These are phyloP conservation scores for Thaumetopoea pityocampa DNA, from an alignment of 1,140 invertebrate genomes.

Conservation along the genomic window DNA sequence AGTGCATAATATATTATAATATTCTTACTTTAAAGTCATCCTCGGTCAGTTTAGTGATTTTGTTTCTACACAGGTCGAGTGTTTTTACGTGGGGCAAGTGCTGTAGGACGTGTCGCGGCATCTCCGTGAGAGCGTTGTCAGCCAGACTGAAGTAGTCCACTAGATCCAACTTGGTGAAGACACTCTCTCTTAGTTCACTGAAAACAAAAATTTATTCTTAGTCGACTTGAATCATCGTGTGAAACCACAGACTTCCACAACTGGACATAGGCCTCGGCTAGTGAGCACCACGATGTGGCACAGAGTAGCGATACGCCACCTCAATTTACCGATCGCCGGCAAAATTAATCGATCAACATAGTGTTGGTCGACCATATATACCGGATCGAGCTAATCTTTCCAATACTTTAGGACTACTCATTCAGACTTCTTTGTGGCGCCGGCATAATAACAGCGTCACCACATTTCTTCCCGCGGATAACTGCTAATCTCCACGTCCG, in stretches of 20 bases:
- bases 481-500: too few species aligned
- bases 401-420: too few species aligned
- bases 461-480: too few species aligned
- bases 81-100: constrained; percentile 84
- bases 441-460: too few species aligned
- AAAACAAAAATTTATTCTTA: constrained; percentile 19
- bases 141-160: constrained; percentile 84
- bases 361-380: too few species aligned
- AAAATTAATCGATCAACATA: too few species aligned
- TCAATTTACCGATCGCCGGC: too few species aligned
- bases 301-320: too few species aligned
- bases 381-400: too few species aligned
- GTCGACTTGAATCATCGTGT: background rate
- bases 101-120: constrained; percentile 82
- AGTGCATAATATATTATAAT: background rate
- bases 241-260: background rate
- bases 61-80: constrained; percentile 83
- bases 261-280: background rate
- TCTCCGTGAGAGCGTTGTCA: constrained; percentile 82
- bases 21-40: constrained; percentile 57
- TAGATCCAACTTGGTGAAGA: constrained; percentile 82
- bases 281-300: too few species aligned
- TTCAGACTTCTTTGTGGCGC: too few species aligned
- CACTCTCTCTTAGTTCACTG: constrained; percentile 81
- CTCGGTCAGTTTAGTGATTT: constrained; percentile 76